Evolutionary conservation across 2,797 vertebrate species (phyloP).

Genomic region (Micropoecilia bifurca): DNA sequence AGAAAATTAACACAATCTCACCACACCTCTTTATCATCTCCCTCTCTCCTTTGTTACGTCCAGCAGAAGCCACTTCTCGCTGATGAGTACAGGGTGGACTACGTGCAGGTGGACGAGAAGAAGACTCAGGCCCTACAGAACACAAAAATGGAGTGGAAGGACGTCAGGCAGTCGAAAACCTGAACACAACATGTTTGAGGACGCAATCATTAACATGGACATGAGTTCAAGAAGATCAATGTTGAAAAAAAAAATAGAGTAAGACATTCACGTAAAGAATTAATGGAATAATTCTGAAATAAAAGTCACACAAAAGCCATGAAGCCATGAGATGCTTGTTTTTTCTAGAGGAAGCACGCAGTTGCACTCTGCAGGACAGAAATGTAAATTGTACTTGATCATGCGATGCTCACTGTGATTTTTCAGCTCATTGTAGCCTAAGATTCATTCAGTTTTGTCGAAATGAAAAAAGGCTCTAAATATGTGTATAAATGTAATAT

Average conservation of each 20-base stretch:
- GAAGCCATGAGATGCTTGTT: constrained; percentile 16
- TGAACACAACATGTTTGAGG: constrained; percentile 49
- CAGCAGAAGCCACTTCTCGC: constrained; percentile 85
- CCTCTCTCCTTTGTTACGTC: constrained; percentile 20
- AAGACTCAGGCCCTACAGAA: constrained; percentile 96
- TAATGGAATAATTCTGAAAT: constrained; percentile 30
- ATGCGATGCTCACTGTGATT: constrained; percentile 42
- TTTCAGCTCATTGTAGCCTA: constrained; percentile 40
- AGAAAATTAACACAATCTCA: neutral
- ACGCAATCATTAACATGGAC: constrained; percentile 5
- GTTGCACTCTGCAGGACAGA: constrained; percentile 48
- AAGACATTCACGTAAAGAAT: constrained; percentile 35
- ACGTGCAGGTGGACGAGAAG: constrained; percentile 96
- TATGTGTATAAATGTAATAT: constrained; percentile 24
- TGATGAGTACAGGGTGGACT: constrained; percentile 93
- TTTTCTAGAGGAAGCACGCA: constrained; percentile 25
- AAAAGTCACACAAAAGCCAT: constrained; percentile 17
- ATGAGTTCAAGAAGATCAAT: constrained; percentile 27
- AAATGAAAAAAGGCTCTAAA: constrained; percentile 30
- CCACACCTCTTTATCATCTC: neutral
- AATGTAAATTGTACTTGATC: constrained; percentile 58
- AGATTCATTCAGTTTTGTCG: constrained; percentile 27
- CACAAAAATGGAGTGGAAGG: constrained; percentile 97
- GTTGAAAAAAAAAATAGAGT: constrained; percentile 26
- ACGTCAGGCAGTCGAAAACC: constrained; percentile 92